These are phyloP conservation scores for Ophiothrix spiculata DNA, from an alignment of 35 echinoderm and acorn worm species.

Conservation along the genomic window DNA sequence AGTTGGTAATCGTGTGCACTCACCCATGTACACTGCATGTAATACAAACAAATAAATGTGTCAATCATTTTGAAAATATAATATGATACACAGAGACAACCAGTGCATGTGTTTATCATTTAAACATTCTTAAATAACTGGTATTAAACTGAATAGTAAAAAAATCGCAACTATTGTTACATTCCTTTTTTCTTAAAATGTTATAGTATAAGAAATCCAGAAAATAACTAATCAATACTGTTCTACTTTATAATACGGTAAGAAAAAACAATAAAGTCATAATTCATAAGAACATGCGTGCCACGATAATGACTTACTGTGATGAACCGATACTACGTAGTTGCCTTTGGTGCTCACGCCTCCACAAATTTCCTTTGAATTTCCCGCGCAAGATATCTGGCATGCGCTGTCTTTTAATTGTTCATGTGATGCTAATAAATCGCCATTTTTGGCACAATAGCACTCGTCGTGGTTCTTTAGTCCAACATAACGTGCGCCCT, in stretches of 20 bases:
- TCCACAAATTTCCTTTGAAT: constrained; percentile 60
- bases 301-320: constrained; percentile 21
- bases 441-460: constrained; percentile 48
- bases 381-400: constrained; percentile 54
- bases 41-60: neutral
- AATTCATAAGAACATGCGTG: neutral
- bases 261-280: too few species aligned
- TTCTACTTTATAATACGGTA: too few species aligned
- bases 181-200: neutral
- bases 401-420: constrained; percentile 42
- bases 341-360: constrained; percentile 22
- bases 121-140: neutral
- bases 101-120: neutral
- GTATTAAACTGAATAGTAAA: neutral
- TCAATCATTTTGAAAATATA: neutral
- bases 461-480: constrained; percentile 68
- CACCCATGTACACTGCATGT: constrained; percentile 51
- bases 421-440: neutral
- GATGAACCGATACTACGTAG: constrained; percentile 44
- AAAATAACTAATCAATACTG: neutral
- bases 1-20: constrained; percentile 26
- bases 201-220: neutral
- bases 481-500: constrained; percentile 20
- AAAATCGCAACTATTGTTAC: neutral
- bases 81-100: neutral